A percentile compares a stretch with the other conserved stretches of the same genome.
These are phyloP conservation scores for Cyprinodon brontotheroides DNA, from an alignment of 2,113 vertebrate genomes.

Conservation along the genomic window DNA sequence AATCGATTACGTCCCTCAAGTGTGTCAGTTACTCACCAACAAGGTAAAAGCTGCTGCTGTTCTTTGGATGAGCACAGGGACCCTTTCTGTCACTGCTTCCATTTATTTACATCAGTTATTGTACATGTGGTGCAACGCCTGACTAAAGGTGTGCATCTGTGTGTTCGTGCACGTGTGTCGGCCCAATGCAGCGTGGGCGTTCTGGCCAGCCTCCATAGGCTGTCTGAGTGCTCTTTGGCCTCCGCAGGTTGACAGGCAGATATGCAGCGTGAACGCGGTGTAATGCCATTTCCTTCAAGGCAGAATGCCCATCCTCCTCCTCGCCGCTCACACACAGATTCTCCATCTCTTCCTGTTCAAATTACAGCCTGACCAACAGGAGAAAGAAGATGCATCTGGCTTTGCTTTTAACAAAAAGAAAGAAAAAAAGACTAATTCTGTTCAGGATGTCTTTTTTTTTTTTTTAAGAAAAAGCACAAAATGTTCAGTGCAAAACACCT, in stretches of 20 bases:
- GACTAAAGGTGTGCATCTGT: slow-evolving; percentile 12
- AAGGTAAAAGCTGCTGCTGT: slow-evolving; percentile 83
- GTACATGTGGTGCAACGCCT: slow-evolving; percentile 15
- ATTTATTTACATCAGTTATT: slow-evolving; percentile 26
- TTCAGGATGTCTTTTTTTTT: not conserved
- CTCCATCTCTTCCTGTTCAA: slow-evolving; percentile 37
- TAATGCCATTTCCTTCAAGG: slow-evolving; percentile 60
- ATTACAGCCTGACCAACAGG: slow-evolving; percentile 43
- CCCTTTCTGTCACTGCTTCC: slow-evolving; percentile 9
- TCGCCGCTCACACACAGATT: slow-evolving; percentile 18
- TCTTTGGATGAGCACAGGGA: not conserved
- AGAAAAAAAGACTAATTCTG: not conserved
- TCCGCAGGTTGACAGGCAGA: slow-evolving; percentile 74
- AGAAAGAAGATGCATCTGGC: slow-evolving; percentile 10
- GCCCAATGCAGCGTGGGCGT: slow-evolving; percentile 60
- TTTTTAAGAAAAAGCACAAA: slow-evolving; percentile 6
- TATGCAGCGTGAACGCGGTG: slow-evolving; percentile 52
- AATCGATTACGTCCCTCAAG: slow-evolving; percentile 98
- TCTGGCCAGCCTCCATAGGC: slow-evolving; percentile 69
- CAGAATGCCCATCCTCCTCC: slow-evolving; percentile 39
- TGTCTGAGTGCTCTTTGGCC: slow-evolving; percentile 54
- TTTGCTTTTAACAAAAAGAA: slow-evolving; percentile 3
- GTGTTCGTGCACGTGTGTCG: slow-evolving; percentile 48
- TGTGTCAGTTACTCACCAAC: slow-evolving; percentile 96
- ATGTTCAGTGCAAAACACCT: not conserved